Evolutionary conservation across 1,140 invertebrate species (phyloP), one percentile per base, ranked within the genome.

Genomic region (Eurosta solidaginis): DNA sequence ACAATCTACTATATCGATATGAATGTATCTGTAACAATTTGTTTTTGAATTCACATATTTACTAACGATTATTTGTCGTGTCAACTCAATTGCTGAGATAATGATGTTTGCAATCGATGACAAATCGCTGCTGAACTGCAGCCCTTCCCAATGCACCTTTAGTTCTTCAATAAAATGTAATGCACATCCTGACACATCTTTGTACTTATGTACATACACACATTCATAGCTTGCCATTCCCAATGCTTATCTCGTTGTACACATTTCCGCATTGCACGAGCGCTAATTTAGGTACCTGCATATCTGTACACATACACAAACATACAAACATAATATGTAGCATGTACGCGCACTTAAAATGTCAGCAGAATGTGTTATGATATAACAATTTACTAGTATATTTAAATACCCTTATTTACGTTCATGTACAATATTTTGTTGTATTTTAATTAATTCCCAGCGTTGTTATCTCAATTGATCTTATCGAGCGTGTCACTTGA

Each of bases 31-130:
- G 54, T 59, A 59, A 4, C 54, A 59, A 59, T 59, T 59, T 36
- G 29, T 36, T 59, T 59, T 59, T 36, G 54, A 59, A 33, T 68
- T 3, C 33, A 2, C 59, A 22, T 54, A 40, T 68, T 68, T 40
- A 36, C 59, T 40, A 36, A 68, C 59, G 36, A 68, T 14, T 68
- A 68, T 68, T 68, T 68, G 59, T 22, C 59, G 33, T 68, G 59
- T 68, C 59, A 68, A 68, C 59, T 68, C 33, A 68, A 68, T 68
- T 40, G 59, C 59, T 68, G 59, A 68, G 59, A 68, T 68, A 68
- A 68, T 68, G 59, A 68, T 68, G 59, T 68, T 68, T 68, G 33
- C 59, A n/a, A 68, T 68, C 59, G 59, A 42, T 14, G 59, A 68
- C 59, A 68, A 68, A 68, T 68, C 74, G 74, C 74, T 76, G 45